Evolutionary conservation across 64 coral and sea anemone genomes (phyloP), one percentile per base, ranked within the genome.

Genomic region (Stichodactyla mertensii): DNA sequence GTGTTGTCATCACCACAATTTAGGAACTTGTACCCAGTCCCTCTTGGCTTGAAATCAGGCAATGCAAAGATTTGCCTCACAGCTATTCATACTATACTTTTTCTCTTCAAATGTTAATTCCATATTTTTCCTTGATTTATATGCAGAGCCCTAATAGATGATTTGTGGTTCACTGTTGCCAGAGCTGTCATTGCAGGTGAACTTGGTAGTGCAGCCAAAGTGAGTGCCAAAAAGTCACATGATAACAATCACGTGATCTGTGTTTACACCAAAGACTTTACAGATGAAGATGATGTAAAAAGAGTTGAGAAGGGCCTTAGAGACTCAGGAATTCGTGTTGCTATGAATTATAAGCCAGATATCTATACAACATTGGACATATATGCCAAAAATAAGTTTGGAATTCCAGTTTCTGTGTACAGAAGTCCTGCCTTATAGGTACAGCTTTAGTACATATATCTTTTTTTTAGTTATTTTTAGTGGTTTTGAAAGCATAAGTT

Each of bases 211-310:
- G 54, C 87, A n/a, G 74, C 87, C 7, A 88, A 88, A 52, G 77
- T 88, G n/a, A 60, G 55, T 36, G 18, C 74, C 8, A 57, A 10
- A 67, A 59, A 88, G 18, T 55, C 22, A 31, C 24, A 52, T 10
- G 27, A 61, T 18, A 60, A 51, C 20, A 77, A 12, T 14, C 74
- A 88, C 52, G 87, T 88, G 24, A 88, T 88, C 12, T 88, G 87
- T 55, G 77, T 88, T 14, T 88, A 88, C 77, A 88, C 87, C 16
- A 55, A 88, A 23, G 87, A 88, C 24, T 88, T 88, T 57, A 88
- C 77, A 19, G 51, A 88, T 53, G 57, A 88, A 64, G 77, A 88
- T 7, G 70, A 88, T 51, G 87, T 88, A 18, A 52, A 58, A 57
- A 61, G 54, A 4, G 87, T 79, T 4, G 87, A 88, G 54, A 52